Evolutionary conservation across 2,113 vertebrate genomes (phyloP).

Genomic region (Xiphophorus maculatus): DNA sequence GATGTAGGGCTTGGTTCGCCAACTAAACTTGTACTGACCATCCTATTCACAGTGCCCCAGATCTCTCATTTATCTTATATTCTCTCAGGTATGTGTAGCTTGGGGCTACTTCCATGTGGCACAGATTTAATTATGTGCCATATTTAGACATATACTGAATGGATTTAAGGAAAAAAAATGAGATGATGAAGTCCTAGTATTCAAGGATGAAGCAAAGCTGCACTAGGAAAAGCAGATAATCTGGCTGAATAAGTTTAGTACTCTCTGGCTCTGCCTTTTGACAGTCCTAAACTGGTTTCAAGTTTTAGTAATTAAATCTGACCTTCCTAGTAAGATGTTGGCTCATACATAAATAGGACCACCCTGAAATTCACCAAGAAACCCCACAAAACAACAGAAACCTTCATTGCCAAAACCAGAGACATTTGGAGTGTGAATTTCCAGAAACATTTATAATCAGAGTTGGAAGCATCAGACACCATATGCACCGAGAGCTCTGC

Average conservation of each 20-base stretch:
- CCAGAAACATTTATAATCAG: constrained; percentile 87
- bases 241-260: constrained; percentile 44
- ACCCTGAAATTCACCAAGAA: constrained; percentile 80
- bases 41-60: constrained; percentile 57
- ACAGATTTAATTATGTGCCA: constrained; percentile 74
- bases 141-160: constrained; percentile 72
- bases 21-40: constrained; percentile 33
- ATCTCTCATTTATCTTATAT: constrained; percentile 55
- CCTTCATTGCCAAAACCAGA: constrained; percentile 82
- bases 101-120: constrained; percentile 58
- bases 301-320: constrained; percentile 90
- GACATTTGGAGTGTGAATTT: constrained; percentile 86
- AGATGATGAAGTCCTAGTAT: constrained; percentile 53
- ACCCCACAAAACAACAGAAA: constrained; percentile 75
- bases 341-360: constrained; percentile 48
- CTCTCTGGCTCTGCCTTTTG: constrained; percentile 55
- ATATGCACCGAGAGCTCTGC: constrained; percentile 90
- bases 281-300: constrained; percentile 55
- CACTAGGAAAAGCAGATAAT: constrained; percentile 54
- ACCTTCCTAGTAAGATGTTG: constrained; percentile 82
- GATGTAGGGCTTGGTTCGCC: constrained; percentile 23
- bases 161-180: constrained; percentile 57
- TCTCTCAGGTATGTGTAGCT: constrained; percentile 64
- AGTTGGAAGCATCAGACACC: constrained; percentile 86
- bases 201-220: constrained; percentile 47